These are phyloP conservation scores for Penaeus chinensis DNA, from an alignment of 1,140 invertebrate genomes.

Conservation along the genomic window DNA sequence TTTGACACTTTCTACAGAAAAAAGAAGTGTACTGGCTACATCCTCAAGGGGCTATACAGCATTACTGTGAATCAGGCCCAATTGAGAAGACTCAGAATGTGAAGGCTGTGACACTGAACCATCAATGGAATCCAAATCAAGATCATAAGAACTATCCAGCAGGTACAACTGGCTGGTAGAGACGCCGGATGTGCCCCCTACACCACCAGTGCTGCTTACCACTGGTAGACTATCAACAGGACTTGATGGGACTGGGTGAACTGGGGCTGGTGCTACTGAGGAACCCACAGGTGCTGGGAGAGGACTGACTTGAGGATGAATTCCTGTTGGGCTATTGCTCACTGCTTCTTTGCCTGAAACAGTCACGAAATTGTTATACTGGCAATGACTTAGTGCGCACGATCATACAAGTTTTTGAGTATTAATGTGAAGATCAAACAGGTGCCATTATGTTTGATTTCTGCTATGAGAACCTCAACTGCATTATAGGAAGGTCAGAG, in stretches of 20 bases:
- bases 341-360: constrained; percentile 23
- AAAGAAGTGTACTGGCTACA: no score
- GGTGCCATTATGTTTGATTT: neutral
- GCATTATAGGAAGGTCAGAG: no score
- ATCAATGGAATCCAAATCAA: constrained; percentile 53
- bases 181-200: constrained; percentile 38
- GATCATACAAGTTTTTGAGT: neutral
- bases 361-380: neutral
- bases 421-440: constrained; percentile 11
- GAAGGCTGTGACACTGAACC: constrained; percentile 55
- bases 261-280: constrained; percentile 11
- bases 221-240: constrained; percentile 13
- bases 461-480: no score
- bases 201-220: constrained; percentile 23
- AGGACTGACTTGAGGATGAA: neutral
- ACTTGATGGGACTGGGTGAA: constrained; percentile 1
- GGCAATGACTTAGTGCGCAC: no score
- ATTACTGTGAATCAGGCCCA: constrained; percentile 55
- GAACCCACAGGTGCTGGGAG: constrained; percentile 24
- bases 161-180: constrained; percentile 54
- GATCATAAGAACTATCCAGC: constrained; percentile 52
- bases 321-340: constrained; percentile 6
- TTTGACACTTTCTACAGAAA: no score
- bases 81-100: constrained; percentile 52
- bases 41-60: constrained; percentile 41